Conservation (phyloP, 2,113 vertebrate species). For the Oenanthe oenanthe region DNA sequence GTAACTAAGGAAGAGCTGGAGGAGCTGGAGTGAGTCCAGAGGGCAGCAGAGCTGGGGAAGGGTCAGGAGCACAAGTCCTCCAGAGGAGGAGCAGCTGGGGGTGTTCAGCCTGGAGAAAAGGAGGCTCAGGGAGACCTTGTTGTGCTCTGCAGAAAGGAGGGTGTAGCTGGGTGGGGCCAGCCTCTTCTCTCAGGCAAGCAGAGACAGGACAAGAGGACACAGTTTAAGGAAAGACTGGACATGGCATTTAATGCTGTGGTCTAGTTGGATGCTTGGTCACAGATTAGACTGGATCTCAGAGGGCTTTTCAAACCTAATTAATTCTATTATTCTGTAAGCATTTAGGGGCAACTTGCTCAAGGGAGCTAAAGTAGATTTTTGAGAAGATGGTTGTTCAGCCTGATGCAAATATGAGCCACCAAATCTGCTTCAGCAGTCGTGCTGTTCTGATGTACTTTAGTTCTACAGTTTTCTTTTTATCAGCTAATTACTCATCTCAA, state of each 20-base stretch:
- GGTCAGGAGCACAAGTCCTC: not conserved
- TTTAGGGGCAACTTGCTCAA: not conserved
- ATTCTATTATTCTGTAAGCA: not conserved
- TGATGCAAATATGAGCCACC: not conserved
- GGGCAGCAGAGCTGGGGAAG: not conserved
- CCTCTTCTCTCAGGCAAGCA: not conserved
- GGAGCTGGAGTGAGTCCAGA: not conserved
- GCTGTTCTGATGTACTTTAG: not conserved
- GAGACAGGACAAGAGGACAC: not conserved
- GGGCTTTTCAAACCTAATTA: not conserved
- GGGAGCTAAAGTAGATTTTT: not conserved
- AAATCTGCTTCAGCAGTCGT: fast-evolving
- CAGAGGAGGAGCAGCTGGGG: not conserved
- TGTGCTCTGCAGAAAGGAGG: too few relatives aligned
- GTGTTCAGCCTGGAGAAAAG: not conserved
- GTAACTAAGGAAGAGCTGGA: not conserved
- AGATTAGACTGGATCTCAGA: not conserved
- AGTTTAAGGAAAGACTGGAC: not conserved
- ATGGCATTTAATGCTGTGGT: not conserved
- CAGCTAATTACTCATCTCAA: not conserved
- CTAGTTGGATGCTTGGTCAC: not conserved
- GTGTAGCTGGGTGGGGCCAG: fast-evolving
- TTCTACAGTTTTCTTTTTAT: not conserved
- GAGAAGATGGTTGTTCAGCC: not conserved
- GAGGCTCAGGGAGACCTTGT: not conserved